Percentiles rank a stretch among this genome's conserved stretches.
These are phyloP conservation scores for Pedetes capensis DNA, from an alignment of 2,113 vertebrate genomes.

Conservation along the genomic window DNA sequence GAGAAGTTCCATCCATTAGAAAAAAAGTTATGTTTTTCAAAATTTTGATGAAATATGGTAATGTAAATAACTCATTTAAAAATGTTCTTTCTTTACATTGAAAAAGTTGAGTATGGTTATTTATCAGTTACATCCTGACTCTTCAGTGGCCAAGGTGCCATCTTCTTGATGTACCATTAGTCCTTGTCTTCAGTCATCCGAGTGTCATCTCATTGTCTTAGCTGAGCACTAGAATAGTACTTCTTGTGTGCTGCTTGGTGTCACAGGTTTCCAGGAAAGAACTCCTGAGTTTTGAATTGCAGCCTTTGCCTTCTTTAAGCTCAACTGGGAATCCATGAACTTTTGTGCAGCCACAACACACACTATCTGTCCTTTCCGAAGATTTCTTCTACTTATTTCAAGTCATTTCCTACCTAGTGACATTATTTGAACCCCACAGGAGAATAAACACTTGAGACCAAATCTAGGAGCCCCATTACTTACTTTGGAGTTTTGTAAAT, in stretches of 20 bases:
- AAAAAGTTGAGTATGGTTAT: neutral
- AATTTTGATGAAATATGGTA: neutral
- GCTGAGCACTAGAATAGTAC: neutral
- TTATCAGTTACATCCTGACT: neutral
- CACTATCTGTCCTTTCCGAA: neutral
- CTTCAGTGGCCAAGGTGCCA: neutral
- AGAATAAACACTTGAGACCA: neutral
- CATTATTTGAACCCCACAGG: neutral
- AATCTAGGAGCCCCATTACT: neutral
- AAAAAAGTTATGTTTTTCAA: neutral
- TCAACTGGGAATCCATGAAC: neutral
- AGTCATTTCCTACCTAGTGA: neutral
- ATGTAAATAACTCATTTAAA: neutral
- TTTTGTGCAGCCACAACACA: neutral
- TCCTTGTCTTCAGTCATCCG: neutral
- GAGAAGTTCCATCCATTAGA: neutral
- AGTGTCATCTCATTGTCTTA: neutral
- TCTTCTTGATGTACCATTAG: neutral
- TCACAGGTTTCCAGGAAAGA: neutral
- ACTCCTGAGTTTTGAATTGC: neutral
- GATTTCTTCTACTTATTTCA: neutral
- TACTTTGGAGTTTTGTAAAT: neutral
- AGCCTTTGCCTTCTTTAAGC: neutral
- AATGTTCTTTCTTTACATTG: neutral
- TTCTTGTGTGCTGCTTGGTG: neutral